Percentiles rank a stretch among this genome's conserved stretches.
These are phyloP conservation scores for Eupelmus urozonus DNA, from an alignment of 2,888 invertebrate genomes.

Conservation along the genomic window DNA sequence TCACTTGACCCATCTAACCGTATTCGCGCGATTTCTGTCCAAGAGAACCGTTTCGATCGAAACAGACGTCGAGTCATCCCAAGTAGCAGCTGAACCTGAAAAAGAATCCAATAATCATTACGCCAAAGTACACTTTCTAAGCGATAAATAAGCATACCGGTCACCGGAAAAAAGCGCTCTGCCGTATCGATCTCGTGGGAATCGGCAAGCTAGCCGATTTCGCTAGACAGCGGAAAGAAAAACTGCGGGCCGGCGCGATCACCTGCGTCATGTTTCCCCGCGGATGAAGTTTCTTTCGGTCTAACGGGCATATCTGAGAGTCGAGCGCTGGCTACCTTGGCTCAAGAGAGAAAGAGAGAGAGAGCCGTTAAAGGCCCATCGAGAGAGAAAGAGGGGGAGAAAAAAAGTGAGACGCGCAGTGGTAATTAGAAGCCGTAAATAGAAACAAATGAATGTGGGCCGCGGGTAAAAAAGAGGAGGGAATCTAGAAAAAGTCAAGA, in stretches of 20 bases:
- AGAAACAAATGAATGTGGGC: slow-evolving; percentile 36
- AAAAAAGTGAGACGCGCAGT: slow-evolving; percentile 11
- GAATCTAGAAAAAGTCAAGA: slow-evolving; percentile 1
- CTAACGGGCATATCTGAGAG: not conserved
- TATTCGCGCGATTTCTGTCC: too few relatives aligned
- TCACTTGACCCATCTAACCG: too few relatives aligned
- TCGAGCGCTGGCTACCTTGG: not conserved
- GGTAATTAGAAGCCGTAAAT: slow-evolving; percentile 34
- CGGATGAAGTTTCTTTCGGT: slow-evolving; percentile 23
- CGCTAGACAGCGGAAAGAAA: not conserved
- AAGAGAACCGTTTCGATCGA: too few relatives aligned
- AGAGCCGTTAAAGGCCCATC: slow-evolving; percentile 29
- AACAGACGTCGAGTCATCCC: too few relatives aligned
- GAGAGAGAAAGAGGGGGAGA: too few relatives aligned
- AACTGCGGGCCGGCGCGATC: not conserved
- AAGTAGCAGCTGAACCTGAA: too few relatives aligned
- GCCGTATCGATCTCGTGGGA: slow-evolving; percentile 3
- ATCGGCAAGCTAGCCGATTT: not conserved
- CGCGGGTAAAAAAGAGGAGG: not conserved
- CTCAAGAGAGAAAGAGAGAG: slow-evolving; percentile 42
- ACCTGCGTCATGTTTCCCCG: slow-evolving; percentile 7
- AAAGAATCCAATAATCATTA: too few relatives aligned
- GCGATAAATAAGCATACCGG: not conserved
- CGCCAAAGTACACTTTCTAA: too few relatives aligned
- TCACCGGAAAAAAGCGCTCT: not conserved